Percentiles rank a stretch among this genome's conserved stretches.
phyloP scores from a whole-genome alignment of 2,797 vertebrate species.

The Graptemys geographica region DNA sequence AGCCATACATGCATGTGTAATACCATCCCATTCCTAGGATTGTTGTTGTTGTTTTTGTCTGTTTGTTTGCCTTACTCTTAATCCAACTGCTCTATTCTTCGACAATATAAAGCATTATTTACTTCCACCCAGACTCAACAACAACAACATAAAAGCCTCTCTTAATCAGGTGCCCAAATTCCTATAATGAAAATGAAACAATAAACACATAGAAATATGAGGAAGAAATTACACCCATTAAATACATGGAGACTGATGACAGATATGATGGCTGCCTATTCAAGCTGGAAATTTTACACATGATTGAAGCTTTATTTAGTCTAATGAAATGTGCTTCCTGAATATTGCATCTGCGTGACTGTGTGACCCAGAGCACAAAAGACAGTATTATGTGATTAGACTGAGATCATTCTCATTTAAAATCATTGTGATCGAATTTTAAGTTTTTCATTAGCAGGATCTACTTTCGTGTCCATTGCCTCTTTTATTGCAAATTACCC shows the following conservation, averaged over 20 bases:
- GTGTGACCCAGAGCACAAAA: slow-evolving; percentile 91
- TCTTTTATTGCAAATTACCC: slow-evolving; percentile 58
- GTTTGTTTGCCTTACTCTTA: slow-evolving; percentile 61
- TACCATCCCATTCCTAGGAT: neutral
- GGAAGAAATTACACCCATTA: slow-evolving; percentile 93
- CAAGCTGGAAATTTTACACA: slow-evolving; percentile 95
- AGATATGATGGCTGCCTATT: slow-evolving; percentile 92
- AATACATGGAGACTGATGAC: slow-evolving; percentile 87
- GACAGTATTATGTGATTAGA: slow-evolving; percentile 91
- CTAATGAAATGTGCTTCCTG: slow-evolving; percentile 96
- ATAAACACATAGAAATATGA: slow-evolving; percentile 88
- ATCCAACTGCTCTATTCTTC: slow-evolving; percentile 64
- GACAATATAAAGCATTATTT: slow-evolving; percentile 81
- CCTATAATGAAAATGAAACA: slow-evolving; percentile 87
- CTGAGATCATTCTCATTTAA: slow-evolving; percentile 90
- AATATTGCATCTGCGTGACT: slow-evolving; percentile 90
- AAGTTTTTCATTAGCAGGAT: slow-evolving; percentile 78
- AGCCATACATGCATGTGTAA: neutral
- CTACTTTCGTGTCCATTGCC: slow-evolving; percentile 64
- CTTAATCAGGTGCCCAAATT: slow-evolving; percentile 82
- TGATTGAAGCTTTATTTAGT: slow-evolving; percentile 95
- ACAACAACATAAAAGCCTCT: slow-evolving; percentile 66
- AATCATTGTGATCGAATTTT: slow-evolving; percentile 84
- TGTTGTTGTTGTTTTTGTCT: neutral
- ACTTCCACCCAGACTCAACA: slow-evolving; percentile 73